phyloP scores from a whole-genome alignment of 2,113 vertebrate species.

The Isurus oxyrinchus region DNA sequence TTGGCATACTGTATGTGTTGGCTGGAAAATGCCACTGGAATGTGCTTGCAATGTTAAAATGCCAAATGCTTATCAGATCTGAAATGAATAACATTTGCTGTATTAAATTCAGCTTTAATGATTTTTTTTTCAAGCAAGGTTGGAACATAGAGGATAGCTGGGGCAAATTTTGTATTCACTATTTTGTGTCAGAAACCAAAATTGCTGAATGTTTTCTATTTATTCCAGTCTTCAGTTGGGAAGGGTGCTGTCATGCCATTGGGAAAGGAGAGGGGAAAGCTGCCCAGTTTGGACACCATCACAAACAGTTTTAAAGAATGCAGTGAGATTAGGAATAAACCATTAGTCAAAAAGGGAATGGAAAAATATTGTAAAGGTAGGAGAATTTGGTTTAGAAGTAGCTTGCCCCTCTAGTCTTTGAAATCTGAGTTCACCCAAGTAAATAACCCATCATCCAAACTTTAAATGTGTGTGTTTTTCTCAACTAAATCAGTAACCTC shows the following conservation, averaged over 20 bases:
- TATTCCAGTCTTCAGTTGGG: background rate
- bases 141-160: background rate
- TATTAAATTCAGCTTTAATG: background rate
- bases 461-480: background rate
- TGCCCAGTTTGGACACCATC: background rate
- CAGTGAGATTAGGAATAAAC: background rate
- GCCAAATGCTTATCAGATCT: background rate
- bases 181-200: background rate
- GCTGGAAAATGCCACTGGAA: background rate
- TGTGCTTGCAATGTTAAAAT: constrained; percentile 1
- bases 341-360: background rate
- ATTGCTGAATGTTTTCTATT: background rate
- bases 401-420: background rate
- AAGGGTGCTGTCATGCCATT: background rate
- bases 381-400: background rate
- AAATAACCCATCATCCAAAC: background rate
- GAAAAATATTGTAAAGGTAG: background rate
- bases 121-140: background rate
- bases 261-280: background rate
- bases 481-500: background rate
- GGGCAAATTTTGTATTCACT: background rate
- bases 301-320: background rate
- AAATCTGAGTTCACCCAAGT: background rate
- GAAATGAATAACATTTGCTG: background rate
- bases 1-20: background rate